These are phyloP conservation scores for Sebastes dallii DNA, from an alignment of 2,797 vertebrate genomes.

Conservation along the genomic window DNA sequence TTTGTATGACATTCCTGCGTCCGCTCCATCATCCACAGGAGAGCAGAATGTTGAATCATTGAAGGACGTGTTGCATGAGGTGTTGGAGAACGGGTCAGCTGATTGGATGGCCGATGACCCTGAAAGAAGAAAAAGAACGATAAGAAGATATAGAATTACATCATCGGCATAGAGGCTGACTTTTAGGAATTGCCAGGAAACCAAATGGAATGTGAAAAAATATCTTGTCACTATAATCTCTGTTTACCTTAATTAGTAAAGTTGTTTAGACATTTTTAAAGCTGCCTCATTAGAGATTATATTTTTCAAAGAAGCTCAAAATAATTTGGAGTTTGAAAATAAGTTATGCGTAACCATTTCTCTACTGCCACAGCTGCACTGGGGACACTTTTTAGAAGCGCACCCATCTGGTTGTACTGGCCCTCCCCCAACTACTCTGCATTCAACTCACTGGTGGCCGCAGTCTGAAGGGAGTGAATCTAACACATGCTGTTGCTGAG, in stretches of 20 bases:
- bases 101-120: constrained; percentile 75
- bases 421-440: neutral
- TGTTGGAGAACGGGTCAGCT: constrained; percentile 76
- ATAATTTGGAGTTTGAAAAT: neutral
- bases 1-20: constrained; percentile 85
- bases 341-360: neutral
- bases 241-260: neutral
- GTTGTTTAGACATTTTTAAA: neutral
- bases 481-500: neutral
- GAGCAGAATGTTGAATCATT: constrained; percentile 76
- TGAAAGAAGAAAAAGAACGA: constrained; percentile 28
- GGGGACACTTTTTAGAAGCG: neutral
- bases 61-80: constrained; percentile 78
- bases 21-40: constrained; percentile 47
- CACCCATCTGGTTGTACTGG: neutral
- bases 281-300: neutral
- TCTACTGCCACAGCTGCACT: neutral
- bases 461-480: neutral
- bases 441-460: neutral
- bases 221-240: neutral
- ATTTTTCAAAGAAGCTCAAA: neutral
- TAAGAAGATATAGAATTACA: no score
- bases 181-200: neutral
- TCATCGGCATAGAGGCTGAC: no score
- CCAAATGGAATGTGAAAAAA: neutral